Evolutionary conservation across 2,888 invertebrate genomes (phyloP).

Genomic region (Orchesella flavescens): DNA sequence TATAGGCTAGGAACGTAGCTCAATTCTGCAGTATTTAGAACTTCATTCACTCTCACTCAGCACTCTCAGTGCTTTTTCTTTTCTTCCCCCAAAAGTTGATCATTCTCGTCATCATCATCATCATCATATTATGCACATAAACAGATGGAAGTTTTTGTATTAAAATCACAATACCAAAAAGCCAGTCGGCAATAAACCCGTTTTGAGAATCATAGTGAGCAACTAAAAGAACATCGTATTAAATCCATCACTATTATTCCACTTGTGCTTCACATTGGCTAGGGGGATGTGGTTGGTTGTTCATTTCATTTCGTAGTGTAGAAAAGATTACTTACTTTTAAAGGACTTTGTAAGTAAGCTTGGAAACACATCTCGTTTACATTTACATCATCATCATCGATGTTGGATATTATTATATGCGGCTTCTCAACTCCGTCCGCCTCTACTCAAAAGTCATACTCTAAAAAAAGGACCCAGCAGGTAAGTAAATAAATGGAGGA

Average conservation of each 20-base stretch:
- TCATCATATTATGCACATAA: conserved; percentile 21
- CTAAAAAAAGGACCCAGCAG: neutral
- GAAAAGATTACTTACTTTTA: conserved; percentile 3
- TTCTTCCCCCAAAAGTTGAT: conserved; percentile 9
- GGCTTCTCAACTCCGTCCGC: neutral
- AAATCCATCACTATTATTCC: conserved; percentile 26
- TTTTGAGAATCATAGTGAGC: conserved; percentile 12
- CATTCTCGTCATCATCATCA: conserved; percentile 5
- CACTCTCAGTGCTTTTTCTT: neutral
- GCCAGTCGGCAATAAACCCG: conserved; percentile 1
- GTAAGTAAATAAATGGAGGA: neutral
- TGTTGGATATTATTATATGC: conserved; percentile 3
- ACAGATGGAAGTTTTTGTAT: conserved; percentile 22
- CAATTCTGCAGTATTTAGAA: conserved; percentile 20
- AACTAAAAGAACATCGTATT: conserved; percentile 2
- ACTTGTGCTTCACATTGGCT: neutral
- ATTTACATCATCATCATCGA: conserved; percentile 26
- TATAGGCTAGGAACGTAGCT: neutral
- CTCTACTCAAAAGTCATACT: neutral
- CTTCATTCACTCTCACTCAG: neutral
- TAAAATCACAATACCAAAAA: conserved; percentile 19
- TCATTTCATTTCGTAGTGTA: conserved; percentile 9
- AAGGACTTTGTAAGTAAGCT: conserved; percentile 4
- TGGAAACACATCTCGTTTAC: conserved; percentile 24
- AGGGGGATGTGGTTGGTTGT: neutral